Base-by-base conservation (phyloP, 2,797 vertebrate species). In the Anomalospiza imberbis region DNA sequence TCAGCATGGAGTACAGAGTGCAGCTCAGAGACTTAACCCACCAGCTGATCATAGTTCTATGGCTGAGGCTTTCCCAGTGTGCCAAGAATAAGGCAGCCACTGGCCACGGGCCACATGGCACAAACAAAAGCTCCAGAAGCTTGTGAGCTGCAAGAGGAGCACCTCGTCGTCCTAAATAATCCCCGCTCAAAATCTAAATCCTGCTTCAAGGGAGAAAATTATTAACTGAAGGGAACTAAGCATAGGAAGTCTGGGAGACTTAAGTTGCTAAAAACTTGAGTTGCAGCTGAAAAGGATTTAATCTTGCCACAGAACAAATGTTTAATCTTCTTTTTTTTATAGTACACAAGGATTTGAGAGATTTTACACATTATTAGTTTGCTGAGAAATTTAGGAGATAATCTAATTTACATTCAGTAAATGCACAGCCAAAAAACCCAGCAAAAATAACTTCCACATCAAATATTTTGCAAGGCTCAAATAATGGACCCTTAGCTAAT, bases 401-500 rank as follows among this genome's bases (percentile, higher is more conserved):
- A 91, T 91, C 72, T 91, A 94, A 96, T 62, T 42, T 79, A 82
- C 47, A 74, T 28, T 86, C 75, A 79, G 53, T 47, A 72, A 88
- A 79, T 29, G 75, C 50, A 76, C 61, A 87, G 87, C 26, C 25
- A 66, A 87, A 92, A 96, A 79, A 7, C 0, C 20, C n/a, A 72
- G 75, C 54, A 91, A 87, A 95, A 96, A 85, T 73, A 76, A 84
- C 80, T 85, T 90, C 38, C 26, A 74, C n/a, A 87, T 91, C 79
- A 83, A 95, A 92, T 71, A 81, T 85, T 96, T 95, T 87, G 61
- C 83, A 87, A 90, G 88, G 77, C 80, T 94, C 51, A 87, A 94
- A 88, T 91, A 95, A 87, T 38, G 13, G 75, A 80, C 62, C 53
- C 55, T 91, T 62, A 76, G 65, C 53, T 87, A 80, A 96, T 92